Evolutionary conservation across 2,888 invertebrate species (phyloP), one percentile per base, ranked within the genome.

Genomic region (Lasioglossum lativentre): DNA sequence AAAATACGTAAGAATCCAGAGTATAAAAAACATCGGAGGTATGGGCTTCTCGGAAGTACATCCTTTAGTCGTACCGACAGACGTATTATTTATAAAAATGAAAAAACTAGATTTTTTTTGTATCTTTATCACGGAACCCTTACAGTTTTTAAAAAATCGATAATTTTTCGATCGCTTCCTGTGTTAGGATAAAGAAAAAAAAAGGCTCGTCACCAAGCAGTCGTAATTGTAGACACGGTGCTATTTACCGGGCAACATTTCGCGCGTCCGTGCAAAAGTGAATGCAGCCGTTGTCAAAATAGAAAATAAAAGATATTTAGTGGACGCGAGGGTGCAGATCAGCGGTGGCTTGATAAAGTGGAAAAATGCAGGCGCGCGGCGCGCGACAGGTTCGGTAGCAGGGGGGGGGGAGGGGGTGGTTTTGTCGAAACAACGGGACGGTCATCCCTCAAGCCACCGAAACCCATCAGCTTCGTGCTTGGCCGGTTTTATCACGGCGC

Each of bases 401-500:
- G 23, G 68, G 4, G 30, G 0, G 10, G 27, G 56, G 30, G n/a
- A n/a, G 27, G n/a, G 76, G 80, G 75, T 75, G 86, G 86, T 83
- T 83, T 83, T 82, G 86, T 81, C 89, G 87, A 90, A 92, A 91
- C 89, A 90, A 86, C 85, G 83, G 85, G 83, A 77, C 78, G 88
- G 86, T 90, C 90, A 93, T 91, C 92, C 89, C 88, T 92, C 93
- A 92, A 90, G 90, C 90, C 89, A 88, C 89, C 85, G 87, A 91
- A 90, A 90, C 90, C 87, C 89, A 90, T 88, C 91, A 91, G 89
- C 86, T 83, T 85, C 87, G 89, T 86, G 91, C 88, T 89, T 86
- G 90, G 87, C 86, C 88, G 91, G 92, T 93, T 93, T 93, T 93
- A 93, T 93, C 93, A 91, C 90, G 85, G 87, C 89, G 91, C 92